These are phyloP conservation scores for Anthoscopus minutus DNA, from an alignment of 2,113 vertebrate species.

Conservation along the genomic window DNA sequence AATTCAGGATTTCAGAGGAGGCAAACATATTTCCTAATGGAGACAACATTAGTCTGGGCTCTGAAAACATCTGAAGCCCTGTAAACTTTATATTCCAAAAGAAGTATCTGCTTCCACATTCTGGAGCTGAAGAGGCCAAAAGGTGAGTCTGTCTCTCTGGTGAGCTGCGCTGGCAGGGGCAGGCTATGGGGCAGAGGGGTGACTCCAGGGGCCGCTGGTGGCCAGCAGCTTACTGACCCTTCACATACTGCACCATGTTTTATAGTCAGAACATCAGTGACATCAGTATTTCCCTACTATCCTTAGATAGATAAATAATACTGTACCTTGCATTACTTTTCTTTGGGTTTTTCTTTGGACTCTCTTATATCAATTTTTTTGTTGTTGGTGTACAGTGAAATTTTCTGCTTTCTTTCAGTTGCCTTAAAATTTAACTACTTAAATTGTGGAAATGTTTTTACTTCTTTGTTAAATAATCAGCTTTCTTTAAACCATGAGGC, in stretches of 20 bases:
- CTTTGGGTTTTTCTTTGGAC: background rate
- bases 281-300: background rate
- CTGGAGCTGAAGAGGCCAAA: background rate
- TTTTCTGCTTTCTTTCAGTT: background rate
- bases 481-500: background rate
- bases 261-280: background rate
- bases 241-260: background rate
- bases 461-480: background rate
- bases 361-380: background rate
- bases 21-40: background rate
- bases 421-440: background rate
- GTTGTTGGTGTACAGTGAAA: background rate
- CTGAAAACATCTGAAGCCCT: background rate
- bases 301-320: background rate
- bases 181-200: background rate
- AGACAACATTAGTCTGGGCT: background rate
- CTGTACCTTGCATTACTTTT: background rate
- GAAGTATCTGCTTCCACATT: background rate
- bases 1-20: background rate
- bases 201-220: accelerated
- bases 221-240: background rate
- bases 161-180: background rate
- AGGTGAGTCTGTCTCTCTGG: background rate
- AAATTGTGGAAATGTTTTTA: background rate
- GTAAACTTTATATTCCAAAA: background rate